Percentiles rank a stretch among this genome's conserved stretches.
Conservation (phyloP, 2,888 invertebrate genomes). For the Drosophila birchii region DNA sequence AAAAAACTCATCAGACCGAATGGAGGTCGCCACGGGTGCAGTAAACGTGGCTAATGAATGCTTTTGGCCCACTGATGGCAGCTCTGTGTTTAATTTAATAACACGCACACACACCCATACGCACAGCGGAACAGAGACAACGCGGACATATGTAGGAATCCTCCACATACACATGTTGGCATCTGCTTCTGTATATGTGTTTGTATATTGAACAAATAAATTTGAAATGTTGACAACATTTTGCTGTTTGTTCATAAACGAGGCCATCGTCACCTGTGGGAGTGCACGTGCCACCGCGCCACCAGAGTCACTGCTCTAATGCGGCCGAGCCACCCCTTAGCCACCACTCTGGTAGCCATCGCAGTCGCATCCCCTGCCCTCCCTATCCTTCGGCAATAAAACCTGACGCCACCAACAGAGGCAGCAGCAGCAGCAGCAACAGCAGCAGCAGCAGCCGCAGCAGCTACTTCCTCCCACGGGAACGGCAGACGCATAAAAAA, state of each 20-base stretch:
- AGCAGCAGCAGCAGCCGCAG: too few relatives aligned
- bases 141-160: conserved; percentile 44
- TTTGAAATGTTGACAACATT: conserved; percentile 80
- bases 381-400: conserved; percentile 45
- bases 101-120: conserved; percentile 40
- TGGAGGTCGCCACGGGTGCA: conserved; percentile 81
- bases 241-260: conserved; percentile 81
- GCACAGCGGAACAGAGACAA: conserved; percentile 20
- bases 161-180: conserved; percentile 55
- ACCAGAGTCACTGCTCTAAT: conserved; percentile 1
- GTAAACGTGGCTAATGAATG: conserved; percentile 81
- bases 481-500: conserved; percentile 63
- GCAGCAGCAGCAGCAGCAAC: conserved; percentile 46
- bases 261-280: conserved; percentile 82
- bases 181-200: conserved; percentile 47
- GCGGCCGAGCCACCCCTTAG: conserved; percentile 5
- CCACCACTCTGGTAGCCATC: conserved; percentile 16
- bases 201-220: conserved; percentile 78
- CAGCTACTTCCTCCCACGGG: conserved; percentile 54
- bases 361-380: conserved; percentile 12
- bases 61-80: conserved; percentile 75
- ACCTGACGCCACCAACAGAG: conserved; percentile 54
- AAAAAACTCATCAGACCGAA: conserved; percentile 77
- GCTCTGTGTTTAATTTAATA: conserved; percentile 67
- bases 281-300: conserved; percentile 51